These are phyloP conservation scores for Tinea trinotella DNA, from an alignment of 2,888 invertebrate species.

Conservation along the genomic window DNA sequence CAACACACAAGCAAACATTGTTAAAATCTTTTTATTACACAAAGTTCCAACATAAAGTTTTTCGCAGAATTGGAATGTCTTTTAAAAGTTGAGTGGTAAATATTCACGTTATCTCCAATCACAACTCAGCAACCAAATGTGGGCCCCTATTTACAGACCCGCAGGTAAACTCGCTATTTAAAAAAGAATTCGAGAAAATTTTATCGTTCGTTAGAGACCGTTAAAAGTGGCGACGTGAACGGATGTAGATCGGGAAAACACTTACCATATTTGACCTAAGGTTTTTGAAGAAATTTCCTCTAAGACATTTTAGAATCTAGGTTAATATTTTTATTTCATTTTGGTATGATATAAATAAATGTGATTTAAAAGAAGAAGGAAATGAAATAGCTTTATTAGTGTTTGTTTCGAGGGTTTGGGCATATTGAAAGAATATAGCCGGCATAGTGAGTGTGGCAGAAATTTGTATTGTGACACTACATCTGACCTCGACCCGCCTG, in stretches of 20 bases:
- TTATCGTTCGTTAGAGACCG: slow-evolving; percentile 66
- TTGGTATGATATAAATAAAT: too few species aligned
- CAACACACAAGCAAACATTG: neutral
- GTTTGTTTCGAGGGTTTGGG: too few species aligned
- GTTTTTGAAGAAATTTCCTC: neutral
- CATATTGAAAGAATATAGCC: too few species aligned
- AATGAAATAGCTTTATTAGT: too few species aligned
- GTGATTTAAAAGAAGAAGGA: too few species aligned
- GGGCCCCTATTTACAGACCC: slow-evolving; percentile 62
- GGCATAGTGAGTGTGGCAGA: too few species aligned
- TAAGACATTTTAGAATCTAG: neutral
- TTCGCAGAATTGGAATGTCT: too few species aligned
- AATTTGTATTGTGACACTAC: too few species aligned
- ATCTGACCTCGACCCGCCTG: too few species aligned
- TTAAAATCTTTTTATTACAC: neutral
- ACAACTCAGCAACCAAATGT: slow-evolving; percentile 57
- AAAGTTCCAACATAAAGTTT: neutral
- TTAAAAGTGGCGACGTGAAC: slow-evolving; percentile 38
- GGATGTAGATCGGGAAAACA: slow-evolving; percentile 25
- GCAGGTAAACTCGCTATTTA: slow-evolving; percentile 66
- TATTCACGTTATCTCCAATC: slow-evolving; percentile 34
- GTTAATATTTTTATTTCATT: neutral
- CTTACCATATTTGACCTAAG: slow-evolving; percentile 8
- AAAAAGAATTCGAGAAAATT: slow-evolving; percentile 59
- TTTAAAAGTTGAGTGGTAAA: neutral